These are phyloP conservation scores for Paelopatides confundens DNA, from an alignment of 53 echinoderm and acorn worm genomes.

Conservation along the genomic window DNA sequence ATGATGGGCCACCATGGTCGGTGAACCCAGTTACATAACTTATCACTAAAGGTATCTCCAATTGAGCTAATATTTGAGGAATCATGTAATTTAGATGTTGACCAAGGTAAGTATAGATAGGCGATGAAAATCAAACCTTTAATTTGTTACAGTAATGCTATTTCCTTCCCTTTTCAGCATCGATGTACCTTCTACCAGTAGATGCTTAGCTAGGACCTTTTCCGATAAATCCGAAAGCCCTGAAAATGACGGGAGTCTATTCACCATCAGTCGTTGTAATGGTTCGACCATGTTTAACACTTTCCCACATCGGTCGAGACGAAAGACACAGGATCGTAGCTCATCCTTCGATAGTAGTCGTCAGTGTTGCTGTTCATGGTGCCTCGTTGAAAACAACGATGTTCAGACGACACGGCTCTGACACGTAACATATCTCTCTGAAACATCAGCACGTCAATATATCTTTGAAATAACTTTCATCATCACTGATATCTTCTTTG, in stretches of 20 bases:
- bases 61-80: too few species aligned
- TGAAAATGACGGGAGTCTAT: background rate
- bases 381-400: constrained; percentile 27
- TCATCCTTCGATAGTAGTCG: constrained; percentile 39
- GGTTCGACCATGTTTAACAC: constrained; percentile 10
- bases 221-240: constrained; percentile 20
- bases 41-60: too few species aligned
- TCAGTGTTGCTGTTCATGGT: constrained; percentile 31
- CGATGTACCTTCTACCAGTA: constrained; percentile 30
- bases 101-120: too few species aligned
- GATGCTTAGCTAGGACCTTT: background rate
- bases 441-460: too few species aligned
- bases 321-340: constrained; percentile 8
- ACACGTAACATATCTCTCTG: background rate
- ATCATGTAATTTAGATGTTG: too few species aligned
- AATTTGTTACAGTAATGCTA: background rate
- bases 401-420: constrained; percentile 27
- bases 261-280: background rate
- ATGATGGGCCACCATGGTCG: too few species aligned
- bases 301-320: constrained; percentile 24
- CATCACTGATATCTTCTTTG: too few species aligned
- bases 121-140: too few species aligned
- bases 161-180: background rate
- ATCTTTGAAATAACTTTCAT: too few species aligned
- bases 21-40: too few species aligned